Conservation (phyloP, 2,797 vertebrate species). For the Enteromius radiatus region DNA sequence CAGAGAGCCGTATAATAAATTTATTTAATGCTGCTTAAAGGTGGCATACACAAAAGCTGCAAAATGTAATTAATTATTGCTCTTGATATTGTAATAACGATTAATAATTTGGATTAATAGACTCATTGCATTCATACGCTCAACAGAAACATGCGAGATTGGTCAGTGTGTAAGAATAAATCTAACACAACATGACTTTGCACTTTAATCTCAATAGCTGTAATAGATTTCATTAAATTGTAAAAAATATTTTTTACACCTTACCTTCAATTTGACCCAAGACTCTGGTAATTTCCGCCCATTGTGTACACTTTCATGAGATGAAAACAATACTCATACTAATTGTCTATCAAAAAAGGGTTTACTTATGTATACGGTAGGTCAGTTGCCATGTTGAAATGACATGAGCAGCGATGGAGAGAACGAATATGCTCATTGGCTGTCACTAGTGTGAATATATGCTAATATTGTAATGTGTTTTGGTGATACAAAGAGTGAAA, state of each 20-base stretch:
- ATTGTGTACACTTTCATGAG: background rate
- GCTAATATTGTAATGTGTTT: background rate
- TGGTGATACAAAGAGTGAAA: background rate
- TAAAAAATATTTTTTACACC: background rate
- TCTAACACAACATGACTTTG: background rate
- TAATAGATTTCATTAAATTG: background rate
- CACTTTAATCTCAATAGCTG: background rate
- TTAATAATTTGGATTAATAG: background rate
- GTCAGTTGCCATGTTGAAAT: background rate
- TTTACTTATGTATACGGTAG: background rate
- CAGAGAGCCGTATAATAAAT: too few relatives aligned
- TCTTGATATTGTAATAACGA: background rate
- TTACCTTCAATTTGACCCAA: background rate
- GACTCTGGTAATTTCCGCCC: too few relatives aligned
- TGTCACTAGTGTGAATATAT: background rate
- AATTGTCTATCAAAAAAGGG: background rate
- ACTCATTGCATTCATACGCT: background rate
- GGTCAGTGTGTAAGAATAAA: background rate
- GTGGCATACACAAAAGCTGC: background rate
- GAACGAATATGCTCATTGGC: background rate
- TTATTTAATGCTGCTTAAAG: background rate
- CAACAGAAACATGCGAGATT: background rate
- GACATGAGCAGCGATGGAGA: background rate
- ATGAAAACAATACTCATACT: background rate
- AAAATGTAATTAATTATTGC: background rate